phyloP scores from a whole-genome alignment of 2,797 vertebrate genomes.

The Morus bassanus region DNA sequence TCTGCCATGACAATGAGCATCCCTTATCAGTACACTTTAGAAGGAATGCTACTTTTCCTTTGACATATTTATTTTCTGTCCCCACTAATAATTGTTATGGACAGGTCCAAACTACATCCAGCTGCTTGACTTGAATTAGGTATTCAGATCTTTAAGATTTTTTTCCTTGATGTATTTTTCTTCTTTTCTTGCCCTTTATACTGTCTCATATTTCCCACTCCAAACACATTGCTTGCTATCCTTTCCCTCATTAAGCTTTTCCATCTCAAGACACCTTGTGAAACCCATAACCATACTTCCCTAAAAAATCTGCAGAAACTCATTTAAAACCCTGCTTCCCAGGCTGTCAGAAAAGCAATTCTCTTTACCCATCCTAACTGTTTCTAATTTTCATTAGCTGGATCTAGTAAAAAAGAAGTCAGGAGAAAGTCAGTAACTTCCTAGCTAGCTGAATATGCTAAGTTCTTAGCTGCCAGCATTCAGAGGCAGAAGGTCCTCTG shows the following conservation, averaged over 20 bases:
- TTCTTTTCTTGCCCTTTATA: not conserved
- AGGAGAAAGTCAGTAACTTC: not conserved
- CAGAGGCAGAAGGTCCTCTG: not conserved
- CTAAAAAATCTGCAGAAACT: not conserved
- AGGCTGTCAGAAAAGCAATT: not conserved
- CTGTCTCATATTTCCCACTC: not conserved
- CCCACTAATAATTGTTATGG: not conserved
- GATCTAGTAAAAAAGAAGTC: not conserved
- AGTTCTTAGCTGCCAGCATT: not conserved
- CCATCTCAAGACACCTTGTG: not conserved
- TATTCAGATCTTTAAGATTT: not conserved
- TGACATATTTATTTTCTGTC: not conserved
- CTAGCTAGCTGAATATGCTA: not conserved
- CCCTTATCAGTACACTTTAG: not conserved
- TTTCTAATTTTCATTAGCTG: not conserved
- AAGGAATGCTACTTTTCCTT: not conserved
- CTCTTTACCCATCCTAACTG: not conserved
- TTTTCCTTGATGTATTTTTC: not conserved
- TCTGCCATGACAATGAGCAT: not conserved
- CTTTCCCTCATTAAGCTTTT: not conserved
- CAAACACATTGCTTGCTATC: not conserved
- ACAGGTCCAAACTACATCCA: not conserved
- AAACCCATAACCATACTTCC: not conserved
- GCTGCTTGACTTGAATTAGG: not conserved
- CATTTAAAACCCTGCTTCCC: not conserved